Evolutionary conservation across 1,140 invertebrate species (phyloP), one percentile per base, ranked within the genome.

Genomic region (Apis florea): DNA sequence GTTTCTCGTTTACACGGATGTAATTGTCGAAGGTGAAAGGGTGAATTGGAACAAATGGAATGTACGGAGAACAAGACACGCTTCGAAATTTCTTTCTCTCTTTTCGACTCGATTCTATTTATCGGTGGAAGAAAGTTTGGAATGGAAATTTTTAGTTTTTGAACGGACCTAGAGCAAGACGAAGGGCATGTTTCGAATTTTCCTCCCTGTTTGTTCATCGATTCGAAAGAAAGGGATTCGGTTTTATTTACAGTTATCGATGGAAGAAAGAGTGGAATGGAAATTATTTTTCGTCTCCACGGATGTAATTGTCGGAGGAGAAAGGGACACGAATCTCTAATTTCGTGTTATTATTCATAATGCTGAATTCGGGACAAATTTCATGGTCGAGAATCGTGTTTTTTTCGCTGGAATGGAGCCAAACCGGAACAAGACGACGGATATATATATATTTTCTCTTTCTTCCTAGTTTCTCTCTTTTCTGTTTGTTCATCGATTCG

Each of bases 301-400:
- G 66, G 31, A 59, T 70, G 51, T 79, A 51, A 49, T 70, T 47
- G 58, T n/a, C 19, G 76, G 64, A 9, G 64, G 17, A 58, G 21
- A 24, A 77, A 51, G 26, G 8, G 66, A 40, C 19, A 13, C 13
- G 40, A 21, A 21, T 24, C 12, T 53, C 12, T 53, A 69, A 78
- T 69, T 69, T 54, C 40, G 56, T n/a, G 56, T 31, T 69, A 69
- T 78, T 78, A 61, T 54, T 54, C 61, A 24, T 40, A 31, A 19
- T 31, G 17, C 31, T 13, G 49, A 64, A 31, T 56, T 68, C 9
- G n/a, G n/a, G 53, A 64, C 19, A 21, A 68, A 40, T 40, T 26
- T 74, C 31, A 17, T 17, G 17, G 15, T 10, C 31, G 31, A 40
- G 31, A 40, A 40, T 0, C 31, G 0, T 40, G 4, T 17, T 26